Conservation (phyloP, 2,797 vertebrate genomes). For the Eospalax fontanierii region DNA sequence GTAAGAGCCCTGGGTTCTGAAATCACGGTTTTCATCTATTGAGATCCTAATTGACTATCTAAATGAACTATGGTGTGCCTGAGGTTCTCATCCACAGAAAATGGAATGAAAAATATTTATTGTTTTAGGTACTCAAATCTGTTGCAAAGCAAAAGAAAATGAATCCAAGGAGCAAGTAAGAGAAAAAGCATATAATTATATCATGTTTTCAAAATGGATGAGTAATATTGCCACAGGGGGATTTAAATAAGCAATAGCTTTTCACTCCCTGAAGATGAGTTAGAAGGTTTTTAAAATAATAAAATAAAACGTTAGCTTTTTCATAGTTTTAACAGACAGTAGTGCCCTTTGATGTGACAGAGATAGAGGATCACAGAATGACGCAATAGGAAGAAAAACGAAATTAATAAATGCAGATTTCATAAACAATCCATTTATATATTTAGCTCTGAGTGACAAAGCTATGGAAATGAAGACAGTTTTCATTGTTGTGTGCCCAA, state of each 20-base stretch:
- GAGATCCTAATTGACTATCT: not conserved
- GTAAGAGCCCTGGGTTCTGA: not conserved
- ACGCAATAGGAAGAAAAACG: not conserved
- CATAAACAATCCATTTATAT: not conserved
- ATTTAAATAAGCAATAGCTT: not conserved
- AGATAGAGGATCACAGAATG: not conserved
- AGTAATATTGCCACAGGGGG: not conserved
- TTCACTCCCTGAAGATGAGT: not conserved
- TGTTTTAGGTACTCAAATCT: not conserved
- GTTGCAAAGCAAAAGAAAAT: not conserved
- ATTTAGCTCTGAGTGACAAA: not conserved
- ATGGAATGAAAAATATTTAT: not conserved
- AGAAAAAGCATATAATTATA: not conserved
- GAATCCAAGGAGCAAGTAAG: not conserved
- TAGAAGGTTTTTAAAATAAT: not conserved
- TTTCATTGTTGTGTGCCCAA: not conserved
- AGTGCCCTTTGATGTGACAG: not conserved
- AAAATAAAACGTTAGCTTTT: not conserved
- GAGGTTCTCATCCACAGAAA: not conserved
- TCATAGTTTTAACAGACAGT: not conserved
- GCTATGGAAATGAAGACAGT: not conserved
- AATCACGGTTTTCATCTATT: not conserved
- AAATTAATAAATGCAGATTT: not conserved
- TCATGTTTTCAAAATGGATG: slow-evolving; percentile 4
- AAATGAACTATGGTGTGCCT: not conserved